Evolutionary conservation across 2,888 invertebrate genomes (phyloP).

Genomic region (Meganola albula): DNA sequence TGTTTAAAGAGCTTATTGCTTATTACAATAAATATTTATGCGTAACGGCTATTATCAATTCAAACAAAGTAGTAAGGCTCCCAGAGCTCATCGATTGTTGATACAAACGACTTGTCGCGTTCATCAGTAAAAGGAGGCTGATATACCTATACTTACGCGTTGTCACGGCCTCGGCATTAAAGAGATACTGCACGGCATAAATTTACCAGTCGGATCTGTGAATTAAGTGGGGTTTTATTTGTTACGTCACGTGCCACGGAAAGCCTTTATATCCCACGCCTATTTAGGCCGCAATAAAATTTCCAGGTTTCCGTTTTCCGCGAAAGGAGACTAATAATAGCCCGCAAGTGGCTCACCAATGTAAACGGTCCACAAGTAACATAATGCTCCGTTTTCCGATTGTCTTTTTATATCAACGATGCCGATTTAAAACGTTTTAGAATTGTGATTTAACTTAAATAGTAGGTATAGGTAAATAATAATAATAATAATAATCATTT

Average conservation of each 20-base stretch:
- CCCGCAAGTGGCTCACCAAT: constrained; percentile 8
- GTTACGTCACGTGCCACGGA: constrained; percentile 61
- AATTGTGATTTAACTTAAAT: no score
- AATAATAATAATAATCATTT: no score
- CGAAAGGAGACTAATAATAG: constrained; percentile 28
- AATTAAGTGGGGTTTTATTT: constrained; percentile 74
- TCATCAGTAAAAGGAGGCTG: constrained; percentile 50
- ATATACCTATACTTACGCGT: constrained; percentile 69
- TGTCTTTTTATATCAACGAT: no score
- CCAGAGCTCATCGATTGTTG: constrained; percentile 45
- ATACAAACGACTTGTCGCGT: constrained; percentile 52
- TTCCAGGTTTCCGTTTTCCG: constrained; percentile 33
- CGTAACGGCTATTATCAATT: constrained; percentile 27
- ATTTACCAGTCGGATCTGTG: constrained; percentile 64
- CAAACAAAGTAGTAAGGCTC: constrained; percentile 29
- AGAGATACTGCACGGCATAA: constrained; percentile 70
- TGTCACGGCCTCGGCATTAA: constrained; percentile 69
- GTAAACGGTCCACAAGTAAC: no score
- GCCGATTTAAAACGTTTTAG: no score
- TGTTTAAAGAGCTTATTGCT: not conserved
- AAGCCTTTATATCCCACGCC: constrained; percentile 46
- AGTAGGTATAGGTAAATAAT: no score
- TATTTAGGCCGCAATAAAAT: constrained; percentile 46
- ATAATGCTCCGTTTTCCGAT: no score
- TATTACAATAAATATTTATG: constrained; percentile 22